Conservation (phyloP, 2,888 invertebrate genomes). For the Adelognathus sp. region DNA sequence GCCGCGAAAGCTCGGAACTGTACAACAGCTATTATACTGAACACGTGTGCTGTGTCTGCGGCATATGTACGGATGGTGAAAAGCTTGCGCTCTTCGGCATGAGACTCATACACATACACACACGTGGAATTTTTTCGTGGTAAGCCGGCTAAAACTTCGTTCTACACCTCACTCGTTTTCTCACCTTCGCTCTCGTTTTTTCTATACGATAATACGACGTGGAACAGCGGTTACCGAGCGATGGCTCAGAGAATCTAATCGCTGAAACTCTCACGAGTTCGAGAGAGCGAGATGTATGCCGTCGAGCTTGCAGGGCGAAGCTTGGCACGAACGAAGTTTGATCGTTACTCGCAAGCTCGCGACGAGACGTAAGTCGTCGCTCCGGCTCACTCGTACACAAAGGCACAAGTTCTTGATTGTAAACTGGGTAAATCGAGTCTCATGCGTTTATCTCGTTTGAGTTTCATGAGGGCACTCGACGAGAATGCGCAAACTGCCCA, state of each 20-base stretch:
- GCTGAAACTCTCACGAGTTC: constrained; percentile 9
- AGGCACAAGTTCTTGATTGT: background rate
- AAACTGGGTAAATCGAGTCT: background rate
- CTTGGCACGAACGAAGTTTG: background rate
- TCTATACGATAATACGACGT: background rate
- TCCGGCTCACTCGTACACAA: constrained; percentile 3
- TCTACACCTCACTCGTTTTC: constrained; percentile 7
- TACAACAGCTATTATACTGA: constrained; percentile 41
- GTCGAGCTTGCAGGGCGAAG: background rate
- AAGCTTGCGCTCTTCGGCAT: constrained; percentile 6
- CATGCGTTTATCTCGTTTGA: background rate
- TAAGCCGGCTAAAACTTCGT: constrained; percentile 28
- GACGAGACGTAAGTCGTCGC: constrained; percentile 13
- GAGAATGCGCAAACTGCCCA: background rate
- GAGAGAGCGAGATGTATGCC: background rate
- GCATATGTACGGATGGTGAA: background rate
- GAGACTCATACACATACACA: background rate
- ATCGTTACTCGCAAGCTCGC: background rate
- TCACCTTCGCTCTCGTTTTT: too few relatives aligned
- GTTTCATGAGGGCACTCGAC: background rate
- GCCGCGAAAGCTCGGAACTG: constrained; percentile 42
- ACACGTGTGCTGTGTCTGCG: background rate
- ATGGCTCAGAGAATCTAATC: constrained; percentile 24
- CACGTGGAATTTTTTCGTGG: background rate
- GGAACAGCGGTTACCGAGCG: background rate